Conservation (phyloP, 2,888 invertebrate genomes). For the Drosophila colorata region DNA sequence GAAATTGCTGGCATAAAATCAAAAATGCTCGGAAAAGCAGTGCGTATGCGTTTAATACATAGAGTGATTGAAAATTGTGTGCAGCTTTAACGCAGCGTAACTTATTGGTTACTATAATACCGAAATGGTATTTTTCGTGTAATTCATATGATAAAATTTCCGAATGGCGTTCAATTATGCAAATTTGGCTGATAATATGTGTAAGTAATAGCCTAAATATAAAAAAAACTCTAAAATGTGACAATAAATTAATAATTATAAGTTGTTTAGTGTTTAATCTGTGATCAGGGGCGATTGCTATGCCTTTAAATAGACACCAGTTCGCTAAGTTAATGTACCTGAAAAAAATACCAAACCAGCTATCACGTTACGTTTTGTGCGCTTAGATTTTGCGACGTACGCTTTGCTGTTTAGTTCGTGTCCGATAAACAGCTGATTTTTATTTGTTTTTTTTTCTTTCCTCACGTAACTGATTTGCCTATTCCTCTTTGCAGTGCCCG, state of each 20-base stretch:
- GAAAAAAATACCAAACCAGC: constrained; percentile 40
- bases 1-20: constrained; percentile 6
- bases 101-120: constrained; percentile 22
- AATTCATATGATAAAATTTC: constrained; percentile 21
- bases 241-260: no score
- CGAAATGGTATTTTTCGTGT: constrained; percentile 42
- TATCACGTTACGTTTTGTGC: constrained; percentile 44
- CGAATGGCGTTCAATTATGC: constrained; percentile 79
- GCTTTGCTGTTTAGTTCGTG: constrained; percentile 45
- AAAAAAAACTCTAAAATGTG: neutral
- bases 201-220: constrained; percentile 62
- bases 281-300: neutral
- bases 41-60: constrained; percentile 7
- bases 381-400: constrained; percentile 36
- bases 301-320: constrained; percentile 2
- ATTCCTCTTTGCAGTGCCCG: constrained; percentile 64
- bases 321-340: constrained; percentile 5
- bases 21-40: constrained; percentile 35
- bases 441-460: constrained; percentile 44
- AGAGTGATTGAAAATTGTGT: constrained; percentile 11
- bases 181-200: constrained; percentile 78
- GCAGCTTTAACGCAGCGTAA: constrained; percentile 23
- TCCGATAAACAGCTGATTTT: constrained; percentile 46
- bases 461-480: neutral
- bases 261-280: neutral